Evolutionary conservation across 1,140 invertebrate genomes (phyloP), one percentile per base, ranked within the genome.

Genomic region (Berghia stephanieae): DNA sequence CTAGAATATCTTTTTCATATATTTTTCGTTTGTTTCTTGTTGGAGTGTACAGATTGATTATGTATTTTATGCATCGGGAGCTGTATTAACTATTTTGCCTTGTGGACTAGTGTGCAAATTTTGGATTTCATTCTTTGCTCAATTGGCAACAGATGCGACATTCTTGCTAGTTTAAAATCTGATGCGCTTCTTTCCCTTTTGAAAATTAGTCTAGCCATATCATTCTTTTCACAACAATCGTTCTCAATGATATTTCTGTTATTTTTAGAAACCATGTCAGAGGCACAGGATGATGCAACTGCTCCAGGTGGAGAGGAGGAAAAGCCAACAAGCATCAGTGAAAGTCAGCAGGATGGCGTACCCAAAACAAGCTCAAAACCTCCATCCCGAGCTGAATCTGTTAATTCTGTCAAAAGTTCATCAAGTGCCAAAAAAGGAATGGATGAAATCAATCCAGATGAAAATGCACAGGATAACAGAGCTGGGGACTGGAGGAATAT

Each of bases 401-500:
- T 79, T n/a, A 79, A 82, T 34, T 86, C 85, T 24, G 79, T 79
- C 10, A 83, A 83, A 68, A 86, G 85, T 81, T 4, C 82, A 82
- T 55, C 82, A 81, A 78, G 55, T 27, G 36, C 77, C 79, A 21
- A 84, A 80, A 72, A 82, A 83, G 63, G 81, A 78, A 27, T 68
- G 55, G 49, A 76, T 46, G 46, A 78, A 75, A 67, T 78, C 57
- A 34, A 69, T 68, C 75, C 74, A 67, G 60, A 79, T 81, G 40
- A 85, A 16, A 82, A 80, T 40, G 83, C 80, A 43, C 85, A 84
- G 36, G 86, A 88, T 63, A 86, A 88, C 63, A 86, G 87, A 40
- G 84, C 86, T 24, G 83, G 83, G 27, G 89, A 90, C 77, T 82
- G 83, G 82, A 78, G 88, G 43, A 89, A 88, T 60, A 89, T 90